phyloP scores from a whole-genome alignment of 2,113 vertebrate genomes.

The Caranx melampygus region DNA sequence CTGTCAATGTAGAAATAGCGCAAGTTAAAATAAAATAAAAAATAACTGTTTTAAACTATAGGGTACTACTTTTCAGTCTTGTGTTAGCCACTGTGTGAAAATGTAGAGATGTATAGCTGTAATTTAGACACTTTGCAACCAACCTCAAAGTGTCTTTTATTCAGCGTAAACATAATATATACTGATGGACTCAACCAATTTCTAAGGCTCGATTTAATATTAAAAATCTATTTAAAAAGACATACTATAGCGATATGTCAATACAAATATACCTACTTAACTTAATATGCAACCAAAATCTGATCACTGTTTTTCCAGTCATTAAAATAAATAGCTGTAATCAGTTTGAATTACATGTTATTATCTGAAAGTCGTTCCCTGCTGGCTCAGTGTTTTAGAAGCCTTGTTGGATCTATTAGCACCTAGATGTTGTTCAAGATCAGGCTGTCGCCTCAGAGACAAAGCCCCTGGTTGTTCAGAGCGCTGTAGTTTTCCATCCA shows the following conservation, averaged over 20 bases:
- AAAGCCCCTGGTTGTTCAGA: conserved; percentile 24
- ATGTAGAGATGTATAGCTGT: too few species aligned
- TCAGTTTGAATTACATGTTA: neutral
- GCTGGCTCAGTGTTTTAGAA: conserved; percentile 2
- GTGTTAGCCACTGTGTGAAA: too few species aligned
- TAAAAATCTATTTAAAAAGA: conserved; percentile 2
- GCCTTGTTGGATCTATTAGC: conserved; percentile 28
- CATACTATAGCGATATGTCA: neutral
- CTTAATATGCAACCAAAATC: neutral
- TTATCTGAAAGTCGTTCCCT: neutral
- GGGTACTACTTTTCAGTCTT: too few species aligned
- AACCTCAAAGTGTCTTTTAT: too few species aligned
- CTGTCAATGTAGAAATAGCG: too few species aligned
- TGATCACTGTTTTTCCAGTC: neutral
- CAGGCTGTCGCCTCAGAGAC: conserved; percentile 11
- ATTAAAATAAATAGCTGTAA: neutral
- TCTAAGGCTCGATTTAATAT: neutral
- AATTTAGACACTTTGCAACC: too few species aligned
- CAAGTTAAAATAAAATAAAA: too few species aligned
- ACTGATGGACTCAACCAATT: neutral
- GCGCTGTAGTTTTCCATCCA: conserved; percentile 26
- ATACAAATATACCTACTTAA: neutral
- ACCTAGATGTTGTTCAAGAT: conserved; percentile 28
- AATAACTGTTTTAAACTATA: too few species aligned
- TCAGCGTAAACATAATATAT: too few species aligned